Base-by-base conservation (phyloP, 1,140 invertebrate genomes). In the Pinna nobilis region DNA sequence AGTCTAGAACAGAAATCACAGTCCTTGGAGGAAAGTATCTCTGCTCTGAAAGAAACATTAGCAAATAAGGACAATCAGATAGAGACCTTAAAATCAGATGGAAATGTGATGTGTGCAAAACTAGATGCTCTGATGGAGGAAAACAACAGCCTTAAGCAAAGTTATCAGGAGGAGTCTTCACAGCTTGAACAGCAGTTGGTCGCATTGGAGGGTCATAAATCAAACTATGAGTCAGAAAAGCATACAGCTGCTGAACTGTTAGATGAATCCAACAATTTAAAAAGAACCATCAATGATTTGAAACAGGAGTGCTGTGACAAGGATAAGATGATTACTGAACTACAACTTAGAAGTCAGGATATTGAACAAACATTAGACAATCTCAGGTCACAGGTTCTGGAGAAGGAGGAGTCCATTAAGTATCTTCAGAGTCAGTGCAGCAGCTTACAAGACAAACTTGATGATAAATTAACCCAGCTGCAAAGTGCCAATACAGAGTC, bases 111-210 rank as follows among this genome's bases (percentile, higher is more conserved):
- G 32, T n/a, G 18, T 6, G 39, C 18, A 37, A 71, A 75, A 47
- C n/a, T 75, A 15, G 69, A 78, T n/a, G 67, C 59, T 35, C 53
- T 70, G 4, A 59, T 25, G 15, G 41, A 77, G 5, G 49, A 65
- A 35, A 57, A 72, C 20, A 30, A 37, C n/a, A 33, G 39, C 13
- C 15, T 79, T 44, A 53, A 61, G 47, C 25, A 61, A 44, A 47
- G 75, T 25, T 35, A 64, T 33, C 30, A 69, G 20, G 41, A 70
- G n/a, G 28, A 70, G 39, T 64, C 57, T 33, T 28, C 47, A 49
- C 55, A 77, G 18, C 20, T 74, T 32, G 57, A 68, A 13, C 74
- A 78, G n/a, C 74, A 73, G 41, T 66, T 66, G 6, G 35, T 60
- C 47, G 57, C 39, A 7, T 11, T 69, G 18, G 44, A 35, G 32